phyloP scores from a whole-genome alignment of 2,888 invertebrate species.

The Maniola hyperantus region DNA sequence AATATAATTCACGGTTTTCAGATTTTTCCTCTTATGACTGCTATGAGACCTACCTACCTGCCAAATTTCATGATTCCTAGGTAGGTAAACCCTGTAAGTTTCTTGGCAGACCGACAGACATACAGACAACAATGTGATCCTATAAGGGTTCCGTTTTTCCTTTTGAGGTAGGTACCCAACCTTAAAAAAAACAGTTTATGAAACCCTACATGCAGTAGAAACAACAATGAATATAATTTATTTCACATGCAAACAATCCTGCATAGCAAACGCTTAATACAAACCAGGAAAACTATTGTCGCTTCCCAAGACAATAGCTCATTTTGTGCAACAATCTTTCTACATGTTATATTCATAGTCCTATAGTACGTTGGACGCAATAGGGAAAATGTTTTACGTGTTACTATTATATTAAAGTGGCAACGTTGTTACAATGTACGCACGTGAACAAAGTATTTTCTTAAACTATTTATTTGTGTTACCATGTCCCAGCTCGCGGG shows the following conservation, averaged over 20 bases:
- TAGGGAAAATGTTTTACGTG: conserved; percentile 5
- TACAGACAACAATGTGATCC: too few species aligned
- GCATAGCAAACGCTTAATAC: conserved; percentile 50
- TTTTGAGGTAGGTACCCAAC: too few species aligned
- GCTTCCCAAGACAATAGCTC: conserved; percentile 53
- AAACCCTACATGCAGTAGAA: neutral
- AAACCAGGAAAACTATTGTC: conserved; percentile 54
- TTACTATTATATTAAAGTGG: neutral
- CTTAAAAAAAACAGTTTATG: too few species aligned
- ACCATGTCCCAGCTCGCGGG: too few species aligned
- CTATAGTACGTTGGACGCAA: neutral
- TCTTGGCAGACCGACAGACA: too few species aligned
- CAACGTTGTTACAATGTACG: conserved; percentile 3
- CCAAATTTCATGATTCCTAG: too few species aligned
- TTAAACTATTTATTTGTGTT: neutral
- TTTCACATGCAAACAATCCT: conserved; percentile 27
- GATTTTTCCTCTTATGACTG: too few species aligned
- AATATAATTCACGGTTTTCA: too few species aligned
- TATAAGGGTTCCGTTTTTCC: too few species aligned
- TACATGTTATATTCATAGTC: conserved; percentile 47
- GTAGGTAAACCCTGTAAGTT: too few species aligned
- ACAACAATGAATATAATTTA: conserved; percentile 8
- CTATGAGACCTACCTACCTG: too few species aligned
- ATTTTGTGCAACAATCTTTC: conserved; percentile 49
- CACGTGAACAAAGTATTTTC: neutral